Conservation (phyloP, 2,888 invertebrate genomes). For the Idaea straminata region DNA sequence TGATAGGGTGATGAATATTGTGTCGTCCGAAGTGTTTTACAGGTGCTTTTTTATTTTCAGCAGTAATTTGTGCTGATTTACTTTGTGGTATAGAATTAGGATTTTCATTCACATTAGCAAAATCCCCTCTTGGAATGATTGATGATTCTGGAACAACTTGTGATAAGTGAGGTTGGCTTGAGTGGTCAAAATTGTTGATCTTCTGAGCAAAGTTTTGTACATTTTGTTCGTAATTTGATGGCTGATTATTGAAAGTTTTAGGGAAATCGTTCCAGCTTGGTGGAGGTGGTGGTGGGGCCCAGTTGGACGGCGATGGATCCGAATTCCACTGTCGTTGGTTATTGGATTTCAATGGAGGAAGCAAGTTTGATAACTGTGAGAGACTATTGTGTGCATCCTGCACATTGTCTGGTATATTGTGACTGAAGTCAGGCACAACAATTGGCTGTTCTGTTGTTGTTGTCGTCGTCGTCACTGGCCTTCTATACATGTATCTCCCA, state of each 20-base stretch:
- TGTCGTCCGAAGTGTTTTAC: neutral
- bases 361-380: neutral
- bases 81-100: neutral
- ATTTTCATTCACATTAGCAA: neutral
- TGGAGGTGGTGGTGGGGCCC: neutral
- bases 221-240: neutral
- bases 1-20: neutral
- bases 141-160: neutral
- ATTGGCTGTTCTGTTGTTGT: conserved; percentile 18
- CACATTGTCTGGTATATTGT: neutral
- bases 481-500: conserved; percentile 40
- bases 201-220: neutral
- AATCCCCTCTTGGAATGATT: neutral
- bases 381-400: neutral
- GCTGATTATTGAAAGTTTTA: conserved; percentile 9
- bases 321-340: neutral
- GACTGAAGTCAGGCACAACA: conserved; percentile 7
- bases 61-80: neutral
- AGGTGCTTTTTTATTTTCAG: neutral
- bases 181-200: neutral
- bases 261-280: conserved; percentile 9
- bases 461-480: conserved; percentile 33
- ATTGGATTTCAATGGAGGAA: neutral
- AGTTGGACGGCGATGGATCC: neutral
- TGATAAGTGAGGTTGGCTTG: neutral